Base-by-base conservation (phyloP, 2,888 invertebrate species). In the Nudaria mundana region DNA sequence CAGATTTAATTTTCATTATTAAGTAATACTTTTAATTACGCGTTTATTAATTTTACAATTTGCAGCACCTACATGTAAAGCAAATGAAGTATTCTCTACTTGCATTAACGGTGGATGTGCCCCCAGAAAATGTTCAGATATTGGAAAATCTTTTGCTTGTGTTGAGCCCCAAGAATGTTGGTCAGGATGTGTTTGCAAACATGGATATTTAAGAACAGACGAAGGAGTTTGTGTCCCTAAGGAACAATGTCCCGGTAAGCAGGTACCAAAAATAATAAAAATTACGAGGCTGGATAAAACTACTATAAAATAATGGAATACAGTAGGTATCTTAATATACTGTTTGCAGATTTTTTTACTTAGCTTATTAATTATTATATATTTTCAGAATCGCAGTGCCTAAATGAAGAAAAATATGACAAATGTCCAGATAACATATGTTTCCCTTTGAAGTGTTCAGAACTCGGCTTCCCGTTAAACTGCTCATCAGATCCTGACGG, bases 391-490 rank as follows among this genome's bases (percentile, higher is more conserved):
- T 8, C 14, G 11, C 8, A 32, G 15, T 38, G 38, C 14, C 12
- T 28, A 8, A 12, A 28, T 0, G 38, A 56, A n/a, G 56, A 63
- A 32, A 45, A 47, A 24, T 56, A 32, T 6, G 56, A 47, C n/a
- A 7, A 40, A 8, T 59, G 61, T 14, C 57, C 63, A 8, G 29
- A 37, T 1, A 23, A 29, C 0, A 4, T 48, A 3, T 63, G 63
- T 15, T 31, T 37, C 1, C 55, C 56, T 2, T 32, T 33, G 6
- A 45, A 22, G 1, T 60, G 60, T 7, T 35, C 43, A 2, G 26
- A 54, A 3, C 13, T 57, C 0, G 57, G 57, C 1, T 37, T 30
- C 15, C 51, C 49, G 1, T 29, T 56, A 5, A 4, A 31, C 0
- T 63, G 63, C 24, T 35, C 28, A 5, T n/a, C 36, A 13, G 39